A percentile compares a stretch with the other conserved stretches of the same genome.
Conservation (phyloP, 2,113 vertebrate genomes). For the Ellobius talpinus region DNA sequence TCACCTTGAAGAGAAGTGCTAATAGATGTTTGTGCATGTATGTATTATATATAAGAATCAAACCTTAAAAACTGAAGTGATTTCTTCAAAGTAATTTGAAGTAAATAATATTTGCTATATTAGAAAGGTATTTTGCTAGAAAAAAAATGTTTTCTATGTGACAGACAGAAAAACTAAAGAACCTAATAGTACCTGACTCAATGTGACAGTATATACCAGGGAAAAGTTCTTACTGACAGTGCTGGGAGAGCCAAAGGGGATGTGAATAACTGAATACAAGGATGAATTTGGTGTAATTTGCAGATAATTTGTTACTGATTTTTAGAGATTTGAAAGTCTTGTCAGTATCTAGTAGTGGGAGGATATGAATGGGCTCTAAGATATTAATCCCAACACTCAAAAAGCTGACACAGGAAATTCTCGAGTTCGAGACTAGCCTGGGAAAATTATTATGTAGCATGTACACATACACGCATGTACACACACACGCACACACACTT, state of each 20-base stretch:
- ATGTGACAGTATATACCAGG: not conserved
- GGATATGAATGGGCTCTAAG: not conserved
- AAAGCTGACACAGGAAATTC: not conserved
- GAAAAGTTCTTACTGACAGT: not conserved
- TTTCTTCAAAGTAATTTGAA: slow-evolving; percentile 41
- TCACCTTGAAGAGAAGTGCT: not conserved
- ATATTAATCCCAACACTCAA: not conserved
- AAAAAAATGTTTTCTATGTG: slow-evolving; percentile 1
- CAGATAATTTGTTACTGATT: not conserved
- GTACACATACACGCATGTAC: not conserved
- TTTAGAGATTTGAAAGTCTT: slow-evolving; percentile 24
- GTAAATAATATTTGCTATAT: not conserved
- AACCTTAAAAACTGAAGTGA: slow-evolving; percentile 11
- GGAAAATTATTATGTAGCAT: not conserved
- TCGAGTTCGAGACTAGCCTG: not conserved
- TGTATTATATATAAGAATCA: not conserved
- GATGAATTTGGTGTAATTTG: not conserved
- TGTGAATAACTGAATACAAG: not conserved
- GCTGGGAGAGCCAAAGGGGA: not conserved
- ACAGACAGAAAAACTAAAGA: slow-evolving; percentile 37
- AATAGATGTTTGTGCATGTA: not conserved
- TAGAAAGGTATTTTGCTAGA: not conserved
- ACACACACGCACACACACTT: not conserved
- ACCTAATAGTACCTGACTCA: not conserved
- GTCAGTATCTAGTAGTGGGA: not conserved